Conservation (phyloP, 2,113 vertebrate species). For the Myrmecobius fasciatus region DNA sequence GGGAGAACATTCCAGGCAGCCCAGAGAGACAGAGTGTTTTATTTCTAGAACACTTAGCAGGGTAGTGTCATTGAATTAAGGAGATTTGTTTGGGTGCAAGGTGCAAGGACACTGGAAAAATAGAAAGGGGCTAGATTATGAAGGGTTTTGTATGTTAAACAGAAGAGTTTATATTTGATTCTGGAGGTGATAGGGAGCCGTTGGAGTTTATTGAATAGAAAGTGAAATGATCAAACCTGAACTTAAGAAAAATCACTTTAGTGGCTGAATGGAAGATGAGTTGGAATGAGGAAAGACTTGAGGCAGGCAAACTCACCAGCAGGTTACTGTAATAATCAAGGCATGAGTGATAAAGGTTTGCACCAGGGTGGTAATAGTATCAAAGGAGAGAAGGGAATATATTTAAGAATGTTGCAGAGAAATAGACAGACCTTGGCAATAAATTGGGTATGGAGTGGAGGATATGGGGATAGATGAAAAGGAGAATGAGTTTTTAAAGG, state of each 20-base stretch:
- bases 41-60: not conserved
- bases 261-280: not conserved
- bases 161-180: not conserved
- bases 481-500: not conserved
- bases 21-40: not conserved
- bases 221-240: not conserved
- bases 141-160: not conserved
- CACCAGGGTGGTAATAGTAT: not conserved
- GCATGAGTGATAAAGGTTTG: not conserved
- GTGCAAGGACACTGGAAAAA: not conserved
- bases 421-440: not conserved
- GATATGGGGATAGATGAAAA: too few relatives aligned
- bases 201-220: not conserved
- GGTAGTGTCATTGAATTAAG: not conserved
- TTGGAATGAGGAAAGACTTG: not conserved
- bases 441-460: not conserved
- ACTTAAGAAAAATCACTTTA: not conserved
- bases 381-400: not conserved
- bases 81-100: not conserved
- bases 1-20: not conserved
- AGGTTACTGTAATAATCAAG: not conserved
- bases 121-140: not conserved
- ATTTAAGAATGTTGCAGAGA: not conserved
- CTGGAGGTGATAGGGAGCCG: not conserved
- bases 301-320: not conserved